Base-by-base conservation (phyloP, 2,888 invertebrate genomes). In the Cephus pulcher region DNA sequence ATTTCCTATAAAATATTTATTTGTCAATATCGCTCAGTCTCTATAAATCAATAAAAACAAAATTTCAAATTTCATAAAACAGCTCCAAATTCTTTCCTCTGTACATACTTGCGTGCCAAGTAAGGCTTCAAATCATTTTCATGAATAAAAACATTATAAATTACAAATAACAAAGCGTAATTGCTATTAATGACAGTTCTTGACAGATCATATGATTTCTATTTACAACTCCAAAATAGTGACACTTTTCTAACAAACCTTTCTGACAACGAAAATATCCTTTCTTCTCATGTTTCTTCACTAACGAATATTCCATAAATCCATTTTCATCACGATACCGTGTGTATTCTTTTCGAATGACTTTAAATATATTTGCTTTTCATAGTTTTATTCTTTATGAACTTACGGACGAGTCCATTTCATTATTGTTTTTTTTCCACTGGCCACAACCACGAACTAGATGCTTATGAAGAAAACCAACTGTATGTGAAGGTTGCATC, bases 201-300 rank as follows among this genome's bases (percentile, higher is more conserved):
- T 82, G 80, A 78, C 81, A 82, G 81, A 83, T 84, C 83, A 81
- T 79, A 81, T 79, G 82, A 82, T 83, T 79, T 82, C 82, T 80
- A 82, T 82, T 82, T 83, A 84, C 80, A 77, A 77, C 79, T 92
- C 92, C 92, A 93, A 93, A 93, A 93, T 93, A 93, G 93, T 93
- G 93, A 93, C 92, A 93, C 93, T 83, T 93, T 94, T 74, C 15
- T 73, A 33, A 77, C 77, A 73, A 73, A 77, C 77, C 74, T 77
- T 74, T 68, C 12, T 34, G 68, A 32, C 12, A 34, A 74, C 34
- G 74, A 34, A n/a, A 70, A 34, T 30, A 71, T 40, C 33, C 11
- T 30, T 73, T 71, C 40, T 73, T 34, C 73, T 73, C 56, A 68
- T 73, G 23, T n/a, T 15, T 32, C 3, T 12, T 23, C 71, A 32